Percentiles rank a stretch among this genome's conserved stretches.
These are phyloP conservation scores for Thalassoma bifasciatum DNA, from an alignment of 2,113 vertebrate species.

Conservation along the genomic window DNA sequence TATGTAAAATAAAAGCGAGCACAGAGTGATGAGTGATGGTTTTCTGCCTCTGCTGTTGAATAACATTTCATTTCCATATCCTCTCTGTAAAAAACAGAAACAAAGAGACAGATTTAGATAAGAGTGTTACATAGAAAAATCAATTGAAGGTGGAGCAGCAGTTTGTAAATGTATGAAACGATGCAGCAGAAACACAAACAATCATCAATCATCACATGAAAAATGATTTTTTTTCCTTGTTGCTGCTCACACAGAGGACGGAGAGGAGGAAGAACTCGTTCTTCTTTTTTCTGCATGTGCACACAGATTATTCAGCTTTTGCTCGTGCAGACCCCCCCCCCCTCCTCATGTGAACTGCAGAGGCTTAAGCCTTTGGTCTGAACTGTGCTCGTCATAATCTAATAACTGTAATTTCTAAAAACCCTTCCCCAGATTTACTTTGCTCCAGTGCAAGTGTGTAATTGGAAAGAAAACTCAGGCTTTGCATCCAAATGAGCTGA, in stretches of 20 bases:
- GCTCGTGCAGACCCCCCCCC: too few species aligned
- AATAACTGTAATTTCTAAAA: conserved; percentile 76
- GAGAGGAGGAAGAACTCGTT: too few species aligned
- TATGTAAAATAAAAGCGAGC: neutral
- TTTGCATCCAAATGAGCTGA: conserved; percentile 75
- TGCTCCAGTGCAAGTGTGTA: conserved; percentile 71
- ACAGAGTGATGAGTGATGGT: neutral
- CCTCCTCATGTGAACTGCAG: too few species aligned
- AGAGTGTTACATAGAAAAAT: neutral
- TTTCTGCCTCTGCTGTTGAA: neutral
- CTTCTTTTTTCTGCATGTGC: too few species aligned
- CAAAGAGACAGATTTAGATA: neutral
- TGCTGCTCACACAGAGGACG: too few species aligned
- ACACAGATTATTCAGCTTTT: too few species aligned
- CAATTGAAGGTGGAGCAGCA: neutral
- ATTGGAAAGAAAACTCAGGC: conserved; percentile 70
- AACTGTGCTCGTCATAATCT: conserved; percentile 72
- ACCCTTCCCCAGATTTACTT: conserved; percentile 64
- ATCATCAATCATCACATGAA: too few species aligned
- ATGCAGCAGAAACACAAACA: too few species aligned
- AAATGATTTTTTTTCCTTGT: too few species aligned
- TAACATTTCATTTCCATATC: neutral
- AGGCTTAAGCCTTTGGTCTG: conserved; percentile 62
- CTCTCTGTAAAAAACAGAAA: neutral
- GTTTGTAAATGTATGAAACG: too few species aligned